These are phyloP conservation scores for Habroteleia sp. DNA, from an alignment of 2,888 invertebrate species.

Conservation along the genomic window DNA sequence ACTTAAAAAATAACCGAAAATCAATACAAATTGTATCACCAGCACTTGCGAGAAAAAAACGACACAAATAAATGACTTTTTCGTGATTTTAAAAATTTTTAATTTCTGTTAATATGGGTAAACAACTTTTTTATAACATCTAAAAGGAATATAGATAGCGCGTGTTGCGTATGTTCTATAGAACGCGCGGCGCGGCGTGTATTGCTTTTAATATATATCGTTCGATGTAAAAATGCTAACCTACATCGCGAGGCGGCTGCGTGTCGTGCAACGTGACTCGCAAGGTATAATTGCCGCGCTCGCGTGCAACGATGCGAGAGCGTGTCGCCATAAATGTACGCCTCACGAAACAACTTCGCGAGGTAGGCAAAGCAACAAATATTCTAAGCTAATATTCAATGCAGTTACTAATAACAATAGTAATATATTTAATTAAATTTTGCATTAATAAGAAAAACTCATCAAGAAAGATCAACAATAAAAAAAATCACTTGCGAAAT, in stretches of 20 bases:
- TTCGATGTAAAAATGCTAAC: conserved; percentile 76
- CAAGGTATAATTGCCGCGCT: conserved; percentile 49
- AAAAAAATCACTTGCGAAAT: too few relatives aligned
- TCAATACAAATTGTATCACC: too few relatives aligned
- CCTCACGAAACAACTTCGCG: conserved; percentile 22
- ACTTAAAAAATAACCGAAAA: too few relatives aligned
- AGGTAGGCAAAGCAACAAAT: background rate
- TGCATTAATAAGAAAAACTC: too few relatives aligned
- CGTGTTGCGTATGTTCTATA: conserved; percentile 2
- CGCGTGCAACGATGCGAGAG: conserved; percentile 65
- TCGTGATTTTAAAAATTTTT: too few relatives aligned
- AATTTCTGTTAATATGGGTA: too few relatives aligned
- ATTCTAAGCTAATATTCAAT: too few relatives aligned
- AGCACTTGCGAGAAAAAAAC: too few relatives aligned
- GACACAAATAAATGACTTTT: too few relatives aligned
- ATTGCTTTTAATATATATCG: conserved; percentile 43
- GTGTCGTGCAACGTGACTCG: conserved; percentile 79
- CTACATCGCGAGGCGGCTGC: conserved; percentile 73
- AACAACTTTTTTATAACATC: background rate
- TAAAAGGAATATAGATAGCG: conserved; percentile 2
- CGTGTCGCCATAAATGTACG: conserved; percentile 42
- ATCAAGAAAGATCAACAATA: too few relatives aligned
- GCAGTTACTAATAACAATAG: too few relatives aligned
- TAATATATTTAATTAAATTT: too few relatives aligned
- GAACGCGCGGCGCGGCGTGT: conserved; percentile 29